Evolutionary conservation across 1,140 invertebrate genomes (phyloP).

Genomic region (Carcinoscorpius rotundicauda): DNA sequence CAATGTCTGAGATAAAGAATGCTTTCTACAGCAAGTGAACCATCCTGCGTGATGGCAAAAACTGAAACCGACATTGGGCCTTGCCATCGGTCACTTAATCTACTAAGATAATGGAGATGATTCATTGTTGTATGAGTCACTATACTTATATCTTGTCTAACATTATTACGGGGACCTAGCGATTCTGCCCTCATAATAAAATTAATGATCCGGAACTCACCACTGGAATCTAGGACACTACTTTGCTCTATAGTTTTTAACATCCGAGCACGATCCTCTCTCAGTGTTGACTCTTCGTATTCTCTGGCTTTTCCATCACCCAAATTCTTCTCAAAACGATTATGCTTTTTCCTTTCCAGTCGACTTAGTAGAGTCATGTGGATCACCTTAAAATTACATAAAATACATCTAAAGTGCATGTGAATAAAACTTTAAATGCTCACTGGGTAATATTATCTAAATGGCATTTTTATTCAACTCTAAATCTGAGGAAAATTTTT

Average conservation of each 20-base stretch:
- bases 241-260: slow-evolving; percentile 29
- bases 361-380: slow-evolving; percentile 36
- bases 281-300: slow-evolving; percentile 9
- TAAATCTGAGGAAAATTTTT: too few species aligned
- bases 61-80: slow-evolving; percentile 43
- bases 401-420: too few species aligned
- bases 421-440: too few species aligned
- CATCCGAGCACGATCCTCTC: slow-evolving; percentile 19
- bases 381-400: slow-evolving; percentile 25
- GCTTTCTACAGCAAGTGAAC: slow-evolving; percentile 32
- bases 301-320: slow-evolving; percentile 7
- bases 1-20: slow-evolving; percentile 37
- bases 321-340: slow-evolving; percentile 7
- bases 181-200: slow-evolving; percentile 27
- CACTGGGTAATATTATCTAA: too few species aligned
- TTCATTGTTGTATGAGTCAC: slow-evolving; percentile 39
- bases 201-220: slow-evolving; percentile 34
- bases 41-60: slow-evolving; percentile 36
- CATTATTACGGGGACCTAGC: slow-evolving; percentile 11
- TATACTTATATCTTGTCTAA: slow-evolving; percentile 31
- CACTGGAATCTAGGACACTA: slow-evolving; percentile 35
- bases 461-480: too few species aligned
- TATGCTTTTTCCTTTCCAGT: slow-evolving; percentile 30
- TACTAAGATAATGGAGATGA: slow-evolving; percentile 34
- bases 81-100: slow-evolving; percentile 31